Evolutionary conservation across 2,113 vertebrate genomes (phyloP).

Genomic region (Mesocricetus auratus): DNA sequence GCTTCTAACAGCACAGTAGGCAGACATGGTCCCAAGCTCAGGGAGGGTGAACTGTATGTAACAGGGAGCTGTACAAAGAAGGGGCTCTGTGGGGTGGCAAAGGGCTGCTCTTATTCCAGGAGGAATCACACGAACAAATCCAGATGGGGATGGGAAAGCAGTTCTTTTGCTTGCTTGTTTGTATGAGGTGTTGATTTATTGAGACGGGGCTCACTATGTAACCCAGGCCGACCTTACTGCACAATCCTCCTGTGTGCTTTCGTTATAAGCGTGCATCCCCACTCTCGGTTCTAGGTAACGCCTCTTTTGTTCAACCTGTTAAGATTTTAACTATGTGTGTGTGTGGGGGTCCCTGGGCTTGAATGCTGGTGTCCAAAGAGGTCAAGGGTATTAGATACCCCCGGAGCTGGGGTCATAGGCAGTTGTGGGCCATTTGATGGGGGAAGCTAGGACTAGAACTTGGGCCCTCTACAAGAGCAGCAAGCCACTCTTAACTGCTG

Average conservation of each 20-base stretch:
- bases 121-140: not conserved
- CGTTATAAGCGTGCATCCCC: fast-evolving
- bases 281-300: not conserved
- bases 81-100: fast-evolving
- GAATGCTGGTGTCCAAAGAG: not conserved
- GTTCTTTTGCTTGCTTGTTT: not conserved
- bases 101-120: too few species aligned
- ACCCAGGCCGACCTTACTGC: not conserved
- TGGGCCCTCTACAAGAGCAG: not conserved
- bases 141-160: not conserved
- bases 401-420: not conserved
- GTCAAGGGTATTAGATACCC: not conserved
- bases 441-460: not conserved
- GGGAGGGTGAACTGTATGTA: fast-evolving
- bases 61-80: not conserved
- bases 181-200: too few species aligned
- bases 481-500: not conserved
- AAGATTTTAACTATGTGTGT: not conserved
- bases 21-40: not conserved
- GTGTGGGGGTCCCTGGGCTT: not conserved
- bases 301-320: not conserved
- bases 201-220: not conserved
- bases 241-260: too few species aligned
- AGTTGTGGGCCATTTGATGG: not conserved
- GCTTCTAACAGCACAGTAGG: not conserved